Evolutionary conservation across 2,888 invertebrate species (phyloP).

Genomic region (Pammene aurita): DNA sequence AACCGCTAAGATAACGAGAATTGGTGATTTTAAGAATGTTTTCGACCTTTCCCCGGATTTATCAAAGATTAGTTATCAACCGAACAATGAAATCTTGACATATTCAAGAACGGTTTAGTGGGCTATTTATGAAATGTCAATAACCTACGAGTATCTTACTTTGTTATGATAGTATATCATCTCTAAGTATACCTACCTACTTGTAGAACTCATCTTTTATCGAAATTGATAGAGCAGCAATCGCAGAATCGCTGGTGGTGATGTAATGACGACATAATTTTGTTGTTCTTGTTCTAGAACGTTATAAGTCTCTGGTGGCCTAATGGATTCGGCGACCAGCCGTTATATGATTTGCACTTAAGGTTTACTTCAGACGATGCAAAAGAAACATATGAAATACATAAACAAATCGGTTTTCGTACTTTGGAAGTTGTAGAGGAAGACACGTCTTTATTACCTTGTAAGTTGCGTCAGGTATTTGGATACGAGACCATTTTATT

Average conservation of each 20-base stretch:
- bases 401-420: conserved; percentile 91
- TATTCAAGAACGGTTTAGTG: conserved; percentile 1
- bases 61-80: background rate
- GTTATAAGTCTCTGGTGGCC: conserved; percentile 93
- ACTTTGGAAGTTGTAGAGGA: conserved; percentile 92
- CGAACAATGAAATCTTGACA: background rate
- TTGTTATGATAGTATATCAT: no score
- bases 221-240: no score
- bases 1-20: no score
- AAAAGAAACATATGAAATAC: conserved; percentile 70
- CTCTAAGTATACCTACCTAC: background rate
- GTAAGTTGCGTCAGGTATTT: conserved; percentile 45
- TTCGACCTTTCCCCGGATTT: no score
- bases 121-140: background rate
- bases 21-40: no score
- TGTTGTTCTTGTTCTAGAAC: conserved; percentile 57
- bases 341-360: conserved; percentile 87
- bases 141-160: no score
- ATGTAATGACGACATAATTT: background rate
- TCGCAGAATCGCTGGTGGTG: background rate
- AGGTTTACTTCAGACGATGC: conserved; percentile 65
- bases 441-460: conserved; percentile 67
- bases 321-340: conserved; percentile 93
- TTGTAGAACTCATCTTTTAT: background rate
- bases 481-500: background rate